Evolutionary conservation across 2,113 vertebrate genomes (phyloP), one percentile per base, ranked within the genome.

Genomic region (Etia nguti): DNA sequence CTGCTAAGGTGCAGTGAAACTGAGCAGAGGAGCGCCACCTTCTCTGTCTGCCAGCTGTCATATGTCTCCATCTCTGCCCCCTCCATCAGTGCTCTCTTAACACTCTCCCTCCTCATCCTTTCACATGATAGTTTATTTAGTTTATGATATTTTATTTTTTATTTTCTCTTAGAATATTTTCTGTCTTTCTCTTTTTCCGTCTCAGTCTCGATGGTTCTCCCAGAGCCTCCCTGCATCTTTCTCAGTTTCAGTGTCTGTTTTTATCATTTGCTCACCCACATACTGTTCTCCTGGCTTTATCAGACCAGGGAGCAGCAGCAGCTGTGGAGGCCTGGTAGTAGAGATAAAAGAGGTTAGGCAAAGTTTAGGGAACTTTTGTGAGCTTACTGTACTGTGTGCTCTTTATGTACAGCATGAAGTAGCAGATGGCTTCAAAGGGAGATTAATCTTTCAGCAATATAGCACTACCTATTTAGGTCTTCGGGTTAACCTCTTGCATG

Each of bases 11-110:
- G 92, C 86, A 60, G 22, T 56, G 92, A 94, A 88, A 82, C 59
- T 4, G 54, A 91, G 52, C 55, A 57, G 88, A 86, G 87, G 86
- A 86, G 73, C 46, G 11, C 68, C 15, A 3, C 77, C 75, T 82
- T 88, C 59, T 38, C 85, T 48, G 50, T 88, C 90, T 88, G 80
- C 93, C 94, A 94, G 89, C 89, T 94, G 93, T 90, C 84, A 57
- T 75, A 75, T 48, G 43, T 75, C 70, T 75, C 24, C 24, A 75
- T 75, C 70, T 75, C 68, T 75, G 68, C 83, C 86, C 85, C 84
- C 84, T 84, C 79, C 50, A 88, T 87, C 59, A 59, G 12, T 18
- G n/a, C 85, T 82, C 46, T 86, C 24, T 56, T 79, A 77, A 57
- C 50, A 54, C 38, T 24, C 34, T 62, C 31, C 31, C 59, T 62